phyloP scores from a whole-genome alignment of 2,797 vertebrate species.

The Sylvilagus floridanus region DNA sequence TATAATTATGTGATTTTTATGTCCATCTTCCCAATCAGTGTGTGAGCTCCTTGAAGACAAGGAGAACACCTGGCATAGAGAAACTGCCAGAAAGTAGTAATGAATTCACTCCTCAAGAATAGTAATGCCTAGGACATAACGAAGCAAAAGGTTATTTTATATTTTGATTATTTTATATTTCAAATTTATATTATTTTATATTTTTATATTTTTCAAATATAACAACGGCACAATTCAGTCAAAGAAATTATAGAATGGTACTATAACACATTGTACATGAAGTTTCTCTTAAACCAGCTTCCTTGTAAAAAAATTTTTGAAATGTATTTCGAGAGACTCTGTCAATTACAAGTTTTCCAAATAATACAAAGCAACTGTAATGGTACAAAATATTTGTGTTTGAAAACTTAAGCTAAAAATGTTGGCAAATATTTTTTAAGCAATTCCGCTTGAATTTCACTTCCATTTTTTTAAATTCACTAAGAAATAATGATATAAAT shows the following conservation, averaged over 20 bases:
- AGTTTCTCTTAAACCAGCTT: constrained; percentile 14
- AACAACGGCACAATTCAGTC: not conserved
- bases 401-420: constrained; percentile 58
- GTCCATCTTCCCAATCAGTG: not conserved
- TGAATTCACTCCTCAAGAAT: not conserved
- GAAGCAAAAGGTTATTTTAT: not conserved
- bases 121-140: not conserved
- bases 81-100: not conserved
- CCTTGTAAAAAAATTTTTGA: constrained; percentile 2
- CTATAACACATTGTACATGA: not conserved
- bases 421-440: constrained; percentile 2
- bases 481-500: constrained; percentile 47
- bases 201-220: not conserved
- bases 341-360: constrained; percentile 42
- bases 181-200: no score
- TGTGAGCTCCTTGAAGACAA: not conserved
- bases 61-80: not conserved
- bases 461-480: constrained; percentile 3
- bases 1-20: constrained; percentile 51
- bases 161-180: no score
- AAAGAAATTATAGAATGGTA: constrained; percentile 8
- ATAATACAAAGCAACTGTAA: constrained; percentile 31
- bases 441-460: constrained; percentile 36
- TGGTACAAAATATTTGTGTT: constrained; percentile 8
- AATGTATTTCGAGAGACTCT: not conserved